A percentile compares a stretch with the other conserved stretches of the same genome.
Evolutionary conservation across 2,113 vertebrate species (phyloP).

Genomic region (Deroptyus accipitrinus): DNA sequence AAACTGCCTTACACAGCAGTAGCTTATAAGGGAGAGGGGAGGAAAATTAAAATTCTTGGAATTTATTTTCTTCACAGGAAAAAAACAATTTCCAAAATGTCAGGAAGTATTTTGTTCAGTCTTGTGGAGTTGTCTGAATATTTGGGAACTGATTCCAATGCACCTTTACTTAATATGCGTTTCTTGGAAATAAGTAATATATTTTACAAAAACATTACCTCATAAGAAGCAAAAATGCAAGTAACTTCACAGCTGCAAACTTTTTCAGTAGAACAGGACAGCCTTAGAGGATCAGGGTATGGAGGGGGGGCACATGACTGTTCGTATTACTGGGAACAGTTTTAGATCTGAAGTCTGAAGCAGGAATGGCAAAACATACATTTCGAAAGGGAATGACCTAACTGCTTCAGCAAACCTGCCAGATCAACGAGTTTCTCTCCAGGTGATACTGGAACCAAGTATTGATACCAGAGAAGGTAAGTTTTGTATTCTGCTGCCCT

Average conservation of each 20-base stretch:
- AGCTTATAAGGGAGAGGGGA: constrained; percentile 11
- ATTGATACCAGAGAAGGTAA: constrained; percentile 59
- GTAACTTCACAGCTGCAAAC: constrained; percentile 51
- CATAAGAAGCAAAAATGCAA: constrained; percentile 17
- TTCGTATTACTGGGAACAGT: constrained; percentile 40
- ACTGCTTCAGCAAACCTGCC: constrained; percentile 53
- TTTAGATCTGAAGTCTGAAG: constrained; percentile 54
- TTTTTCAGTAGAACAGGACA: constrained; percentile 48
- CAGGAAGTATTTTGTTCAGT: neutral
- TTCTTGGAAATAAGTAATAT: constrained; percentile 55
- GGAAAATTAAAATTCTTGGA: constrained; percentile 38
- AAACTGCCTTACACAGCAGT: constrained; percentile 33
- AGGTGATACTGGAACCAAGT: constrained; percentile 59
- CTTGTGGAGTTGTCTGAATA: constrained; percentile 5
- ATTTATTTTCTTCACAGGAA: constrained; percentile 52
- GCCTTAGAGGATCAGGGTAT: constrained; percentile 23
- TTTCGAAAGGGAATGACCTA: constrained; percentile 52
- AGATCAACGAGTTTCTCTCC: constrained; percentile 38
- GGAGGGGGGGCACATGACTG: neutral
- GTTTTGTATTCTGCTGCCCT: constrained; percentile 60
- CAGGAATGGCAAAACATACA: constrained; percentile 44
- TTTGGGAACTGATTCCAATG: constrained; percentile 53
- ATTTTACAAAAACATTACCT: constrained; percentile 59
- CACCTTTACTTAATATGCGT: constrained; percentile 9
- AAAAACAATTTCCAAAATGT: neutral